These are phyloP conservation scores for Turdus rufiventris DNA, from an alignment of 2,113 vertebrate genomes.

Conservation along the genomic window DNA sequence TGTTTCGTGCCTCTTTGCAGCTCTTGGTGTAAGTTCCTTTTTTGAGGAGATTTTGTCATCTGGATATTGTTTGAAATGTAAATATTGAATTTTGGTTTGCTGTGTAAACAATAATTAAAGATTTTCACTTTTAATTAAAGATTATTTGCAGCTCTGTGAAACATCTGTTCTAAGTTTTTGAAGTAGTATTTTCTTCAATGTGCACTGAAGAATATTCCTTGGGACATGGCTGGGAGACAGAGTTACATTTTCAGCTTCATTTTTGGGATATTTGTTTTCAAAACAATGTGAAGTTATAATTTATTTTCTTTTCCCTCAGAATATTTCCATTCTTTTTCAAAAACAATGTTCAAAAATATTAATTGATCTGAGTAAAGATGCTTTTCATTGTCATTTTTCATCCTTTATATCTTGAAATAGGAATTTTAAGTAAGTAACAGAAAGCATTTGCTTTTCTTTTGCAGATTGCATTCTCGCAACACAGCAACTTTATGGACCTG, in stretches of 20 bases:
- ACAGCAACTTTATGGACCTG: constrained; percentile 99
- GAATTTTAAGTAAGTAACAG: constrained; percentile 6
- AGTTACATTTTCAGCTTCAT: neutral
- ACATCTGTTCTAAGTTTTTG: neutral
- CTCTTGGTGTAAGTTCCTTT: constrained; percentile 35
- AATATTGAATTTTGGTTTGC: neutral
- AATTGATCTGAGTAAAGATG: neutral
- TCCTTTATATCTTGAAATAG: neutral
- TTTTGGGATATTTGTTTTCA: neutral
- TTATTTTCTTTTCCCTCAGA: neutral
- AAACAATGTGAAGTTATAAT: neutral
- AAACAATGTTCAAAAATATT: neutral
- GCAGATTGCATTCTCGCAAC: constrained; percentile 98
- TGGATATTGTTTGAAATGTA: neutral
- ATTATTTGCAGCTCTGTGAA: neutral
- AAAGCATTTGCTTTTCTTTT: constrained; percentile 48
- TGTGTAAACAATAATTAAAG: neutral
- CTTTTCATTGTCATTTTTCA: neutral
- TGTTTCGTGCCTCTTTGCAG: constrained; percentile 47
- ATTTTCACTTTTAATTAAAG: neutral
- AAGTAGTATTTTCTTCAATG: neutral
- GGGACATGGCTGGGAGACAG: neutral
- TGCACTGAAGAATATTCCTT: neutral
- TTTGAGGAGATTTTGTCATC: neutral
- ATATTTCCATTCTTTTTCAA: neutral